Evolutionary conservation across 2,797 vertebrate species (phyloP).

Genomic region (Echiichthys vipera): DNA sequence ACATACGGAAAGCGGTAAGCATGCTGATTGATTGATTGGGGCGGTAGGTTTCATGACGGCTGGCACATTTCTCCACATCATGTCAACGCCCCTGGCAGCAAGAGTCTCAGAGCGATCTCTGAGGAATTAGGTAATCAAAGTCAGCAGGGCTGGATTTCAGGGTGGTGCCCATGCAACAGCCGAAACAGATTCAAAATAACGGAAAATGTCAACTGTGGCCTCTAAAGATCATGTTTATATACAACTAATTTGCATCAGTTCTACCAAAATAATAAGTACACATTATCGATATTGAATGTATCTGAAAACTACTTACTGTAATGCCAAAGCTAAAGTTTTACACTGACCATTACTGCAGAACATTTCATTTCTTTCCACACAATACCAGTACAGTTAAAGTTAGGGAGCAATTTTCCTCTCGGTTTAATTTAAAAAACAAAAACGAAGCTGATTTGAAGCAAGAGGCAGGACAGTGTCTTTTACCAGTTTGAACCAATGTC

Average conservation of each 20-base stretch:
- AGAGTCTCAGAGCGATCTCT: constrained; percentile 65
- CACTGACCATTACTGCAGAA: neutral
- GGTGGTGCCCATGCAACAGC: constrained; percentile 9
- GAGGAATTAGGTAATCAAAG: constrained; percentile 76
- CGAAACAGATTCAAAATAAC: constrained; percentile 26
- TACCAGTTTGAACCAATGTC: neutral
- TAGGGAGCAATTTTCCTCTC: neutral
- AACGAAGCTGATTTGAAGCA: neutral
- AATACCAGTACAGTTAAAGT: neutral
- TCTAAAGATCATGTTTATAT: neutral
- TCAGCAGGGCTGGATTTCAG: constrained; percentile 43
- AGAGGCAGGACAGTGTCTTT: neutral
- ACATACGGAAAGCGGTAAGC: constrained; percentile 43
- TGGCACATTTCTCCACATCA: constrained; percentile 77
- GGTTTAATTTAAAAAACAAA: neutral
- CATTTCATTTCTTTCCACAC: neutral
- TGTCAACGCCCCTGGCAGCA: constrained; percentile 69
- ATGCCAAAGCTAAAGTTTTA: neutral
- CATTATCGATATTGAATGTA: neutral
- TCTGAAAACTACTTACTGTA: neutral
- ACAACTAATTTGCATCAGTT: neutral
- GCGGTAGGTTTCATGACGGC: constrained; percentile 72
- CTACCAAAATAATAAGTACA: neutral
- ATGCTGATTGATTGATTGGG: constrained; percentile 78
- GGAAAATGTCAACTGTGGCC: neutral